Percentiles rank a stretch among this genome's conserved stretches.
These are phyloP conservation scores for Epirrhoe tristata DNA, from an alignment of 2,888 invertebrate species.

Conservation along the genomic window DNA sequence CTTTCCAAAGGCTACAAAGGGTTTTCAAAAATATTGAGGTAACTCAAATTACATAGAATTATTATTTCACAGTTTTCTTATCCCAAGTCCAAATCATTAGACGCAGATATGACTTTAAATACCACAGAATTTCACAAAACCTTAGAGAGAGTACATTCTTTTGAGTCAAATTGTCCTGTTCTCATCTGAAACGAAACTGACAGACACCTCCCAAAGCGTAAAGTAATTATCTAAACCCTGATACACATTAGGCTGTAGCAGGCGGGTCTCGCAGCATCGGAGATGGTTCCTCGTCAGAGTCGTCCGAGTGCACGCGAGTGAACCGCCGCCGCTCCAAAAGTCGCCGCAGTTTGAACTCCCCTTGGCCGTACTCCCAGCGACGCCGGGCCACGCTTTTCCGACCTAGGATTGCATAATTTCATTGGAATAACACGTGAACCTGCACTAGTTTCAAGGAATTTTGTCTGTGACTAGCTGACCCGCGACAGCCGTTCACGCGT, in stretches of 20 bases:
- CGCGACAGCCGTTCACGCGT: too few relatives aligned
- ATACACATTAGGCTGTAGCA: slow-evolving; percentile 64
- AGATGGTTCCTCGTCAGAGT: slow-evolving; percentile 87
- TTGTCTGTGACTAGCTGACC: too few relatives aligned
- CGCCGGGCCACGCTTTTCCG: slow-evolving; percentile 75
- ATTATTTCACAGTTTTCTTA: too few relatives aligned
- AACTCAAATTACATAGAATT: too few relatives aligned
- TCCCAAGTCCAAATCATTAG: too few relatives aligned
- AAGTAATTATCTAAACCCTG: slow-evolving; percentile 3
- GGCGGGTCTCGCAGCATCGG: slow-evolving; percentile 78
- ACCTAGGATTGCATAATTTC: slow-evolving; percentile 52
- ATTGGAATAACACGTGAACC: too few relatives aligned
- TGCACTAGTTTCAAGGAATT: too few relatives aligned
- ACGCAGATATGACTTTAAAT: background rate
- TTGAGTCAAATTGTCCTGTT: too few relatives aligned
- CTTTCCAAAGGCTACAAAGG: background rate
- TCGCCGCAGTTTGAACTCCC: slow-evolving; percentile 87
- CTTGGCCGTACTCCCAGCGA: slow-evolving; percentile 81
- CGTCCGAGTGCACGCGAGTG: slow-evolving; percentile 88
- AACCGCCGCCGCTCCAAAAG: slow-evolving; percentile 87
- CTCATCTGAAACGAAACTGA: background rate
- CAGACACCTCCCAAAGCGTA: background rate
- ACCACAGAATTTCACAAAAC: too few relatives aligned
- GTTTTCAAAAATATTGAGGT: background rate
- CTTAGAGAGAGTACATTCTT: too few relatives aligned